Conservation (phyloP, 1,140 invertebrate species). For the Drosophila jambulina region DNA sequence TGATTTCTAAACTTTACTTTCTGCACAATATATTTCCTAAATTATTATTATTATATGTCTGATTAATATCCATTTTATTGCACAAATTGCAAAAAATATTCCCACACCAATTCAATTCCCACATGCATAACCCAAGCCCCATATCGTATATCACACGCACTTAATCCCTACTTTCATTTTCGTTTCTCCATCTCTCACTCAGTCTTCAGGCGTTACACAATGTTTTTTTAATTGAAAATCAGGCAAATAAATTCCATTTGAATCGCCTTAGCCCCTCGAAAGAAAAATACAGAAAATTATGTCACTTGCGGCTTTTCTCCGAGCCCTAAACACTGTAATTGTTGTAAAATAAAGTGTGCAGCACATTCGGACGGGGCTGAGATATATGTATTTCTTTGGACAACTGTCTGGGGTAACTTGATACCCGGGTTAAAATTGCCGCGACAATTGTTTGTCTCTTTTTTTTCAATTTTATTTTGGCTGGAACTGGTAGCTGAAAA, state of each 20-base stretch:
- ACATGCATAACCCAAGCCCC: slow-evolving; percentile 23
- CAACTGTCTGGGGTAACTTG: slow-evolving; percentile 63
- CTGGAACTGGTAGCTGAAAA: slow-evolving; percentile 22
- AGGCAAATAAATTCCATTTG: slow-evolving; percentile 36
- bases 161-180: slow-evolving; percentile 71
- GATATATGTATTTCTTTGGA: slow-evolving; percentile 42
- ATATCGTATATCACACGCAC: slow-evolving; percentile 50
- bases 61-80: background rate
- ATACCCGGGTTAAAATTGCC: slow-evolving; percentile 63
- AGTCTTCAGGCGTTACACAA: slow-evolving; percentile 65
- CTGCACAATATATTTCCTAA: too few relatives aligned
- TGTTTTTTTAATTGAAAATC: slow-evolving; percentile 72
- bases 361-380: background rate
- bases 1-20: background rate
- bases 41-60: background rate
- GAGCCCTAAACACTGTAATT: slow-evolving; percentile 64
- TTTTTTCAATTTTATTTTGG: slow-evolving; percentile 19
- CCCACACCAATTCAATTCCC: slow-evolving; percentile 15
- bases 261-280: slow-evolving; percentile 56
- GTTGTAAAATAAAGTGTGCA: slow-evolving; percentile 56
- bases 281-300: slow-evolving; percentile 62
- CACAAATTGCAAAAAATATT: slow-evolving; percentile 1
- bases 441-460: slow-evolving; percentile 59
- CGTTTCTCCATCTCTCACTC: slow-evolving; percentile 33
- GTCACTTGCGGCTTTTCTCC: slow-evolving; percentile 69